A percentile compares a stretch with the other conserved stretches of the same genome.
Evolutionary conservation across 2,113 vertebrate species (phyloP).

Genomic region (Acrocephalus kingi): DNA sequence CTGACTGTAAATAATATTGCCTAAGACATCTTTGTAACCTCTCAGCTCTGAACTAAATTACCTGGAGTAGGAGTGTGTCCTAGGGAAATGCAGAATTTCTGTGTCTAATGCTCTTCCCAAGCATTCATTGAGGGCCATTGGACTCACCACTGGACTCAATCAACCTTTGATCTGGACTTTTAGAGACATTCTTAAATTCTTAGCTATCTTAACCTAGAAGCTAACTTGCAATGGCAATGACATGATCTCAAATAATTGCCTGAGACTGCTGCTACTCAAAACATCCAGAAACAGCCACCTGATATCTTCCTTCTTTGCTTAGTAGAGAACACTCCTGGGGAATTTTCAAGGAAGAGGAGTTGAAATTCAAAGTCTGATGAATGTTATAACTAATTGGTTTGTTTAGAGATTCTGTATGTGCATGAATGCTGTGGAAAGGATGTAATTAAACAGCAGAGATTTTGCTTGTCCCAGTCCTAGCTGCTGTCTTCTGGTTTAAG

Average conservation of each 20-base stretch:
- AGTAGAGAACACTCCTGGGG: neutral
- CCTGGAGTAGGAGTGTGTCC: neutral
- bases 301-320: neutral
- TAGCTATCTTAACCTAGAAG: neutral
- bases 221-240: neutral
- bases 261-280: neutral
- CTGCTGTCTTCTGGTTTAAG: neutral
- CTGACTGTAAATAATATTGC: neutral
- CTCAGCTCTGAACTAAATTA: neutral
- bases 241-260: neutral
- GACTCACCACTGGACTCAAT: neutral
- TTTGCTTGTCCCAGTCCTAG: neutral
- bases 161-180: neutral
- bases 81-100: neutral
- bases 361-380: neutral
- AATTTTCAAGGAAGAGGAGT: neutral
- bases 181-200: neutral
- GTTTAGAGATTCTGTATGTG: neutral
- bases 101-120: neutral
- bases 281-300: neutral
- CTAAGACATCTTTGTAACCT: neutral
- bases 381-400: neutral
- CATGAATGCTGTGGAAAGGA: neutral
- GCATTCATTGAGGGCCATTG: neutral
- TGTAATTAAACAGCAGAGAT: neutral